Percentiles rank a stretch among this genome's conserved stretches.
Evolutionary conservation across 2,797 vertebrate species (phyloP).

Genomic region (Sardinella longiceps): DNA sequence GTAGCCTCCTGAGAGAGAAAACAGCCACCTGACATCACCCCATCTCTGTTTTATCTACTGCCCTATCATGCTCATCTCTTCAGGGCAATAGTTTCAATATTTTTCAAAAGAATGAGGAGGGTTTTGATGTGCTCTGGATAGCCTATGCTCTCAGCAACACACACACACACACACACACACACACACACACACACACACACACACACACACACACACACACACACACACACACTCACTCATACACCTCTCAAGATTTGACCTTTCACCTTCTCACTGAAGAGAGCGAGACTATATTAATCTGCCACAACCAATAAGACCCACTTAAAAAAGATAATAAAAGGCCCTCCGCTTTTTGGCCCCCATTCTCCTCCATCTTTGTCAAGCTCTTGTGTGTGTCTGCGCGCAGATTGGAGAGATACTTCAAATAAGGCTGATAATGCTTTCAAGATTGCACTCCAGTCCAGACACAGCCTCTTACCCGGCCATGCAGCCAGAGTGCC

Average conservation of each 20-base stretch:
- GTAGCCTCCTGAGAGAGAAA: background rate
- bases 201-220: conserved; percentile 36
- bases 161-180: background rate
- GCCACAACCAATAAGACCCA: conserved; percentile 72
- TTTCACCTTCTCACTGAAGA: conserved; percentile 64
- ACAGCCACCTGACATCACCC: background rate
- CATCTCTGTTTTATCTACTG: background rate
- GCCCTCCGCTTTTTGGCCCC: conserved; percentile 29
- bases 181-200: conserved; percentile 11
- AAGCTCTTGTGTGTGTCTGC: background rate
- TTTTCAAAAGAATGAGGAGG: background rate
- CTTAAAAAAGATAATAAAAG: conserved; percentile 63
- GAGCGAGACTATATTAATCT: conserved; percentile 73
- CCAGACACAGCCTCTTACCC: background rate
- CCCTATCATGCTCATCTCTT: background rate
- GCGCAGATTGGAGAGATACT: background rate
- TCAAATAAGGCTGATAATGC: conserved; percentile 18
- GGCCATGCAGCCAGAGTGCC: background rate
- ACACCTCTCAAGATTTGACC: conserved; percentile 68
- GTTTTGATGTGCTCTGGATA: background rate
- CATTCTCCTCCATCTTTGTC: conserved; percentile 23
- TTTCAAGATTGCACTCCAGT: background rate
- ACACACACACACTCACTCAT: conserved; percentile 51
- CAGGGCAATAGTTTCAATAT: background rate
- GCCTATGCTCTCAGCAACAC: background rate